Evolutionary conservation across 2,113 vertebrate genomes (phyloP).

Genomic region (Dissostichus mawsoni): DNA sequence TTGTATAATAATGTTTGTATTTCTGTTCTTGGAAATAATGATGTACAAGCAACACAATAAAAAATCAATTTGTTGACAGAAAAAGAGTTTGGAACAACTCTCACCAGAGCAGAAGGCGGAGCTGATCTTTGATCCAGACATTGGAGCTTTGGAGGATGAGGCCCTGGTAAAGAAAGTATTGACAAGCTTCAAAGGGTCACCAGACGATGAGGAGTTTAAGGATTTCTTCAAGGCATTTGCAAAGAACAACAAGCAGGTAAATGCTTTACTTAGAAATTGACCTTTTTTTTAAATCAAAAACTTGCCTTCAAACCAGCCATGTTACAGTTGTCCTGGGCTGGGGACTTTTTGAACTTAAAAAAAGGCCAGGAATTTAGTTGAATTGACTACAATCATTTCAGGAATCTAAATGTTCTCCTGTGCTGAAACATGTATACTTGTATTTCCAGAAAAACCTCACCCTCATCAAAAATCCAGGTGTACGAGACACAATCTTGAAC

Average conservation of each 20-base stretch:
- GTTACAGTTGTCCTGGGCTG: neutral
- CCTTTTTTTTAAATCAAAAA: neutral
- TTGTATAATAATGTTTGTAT: neutral
- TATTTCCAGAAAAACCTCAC: constrained; percentile 41
- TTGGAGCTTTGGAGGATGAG: constrained; percentile 23
- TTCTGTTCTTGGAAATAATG: neutral
- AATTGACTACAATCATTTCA: neutral
- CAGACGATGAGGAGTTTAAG: constrained; percentile 17
- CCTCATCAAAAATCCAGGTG: constrained; percentile 8
- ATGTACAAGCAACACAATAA: neutral
- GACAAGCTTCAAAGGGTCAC: constrained; percentile 20
- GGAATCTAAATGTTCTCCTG: neutral
- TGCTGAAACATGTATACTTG: neutral
- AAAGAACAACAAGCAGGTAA: constrained; percentile 33
- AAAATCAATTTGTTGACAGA: neutral
- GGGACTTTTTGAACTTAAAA: neutral
- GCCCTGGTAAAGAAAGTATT: constrained; percentile 40
- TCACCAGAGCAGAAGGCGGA: too few relatives aligned
- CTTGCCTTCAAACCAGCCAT: neutral
- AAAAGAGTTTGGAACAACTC: too few relatives aligned
- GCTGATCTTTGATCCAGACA: constrained; percentile 28
- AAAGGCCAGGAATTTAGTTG: neutral
- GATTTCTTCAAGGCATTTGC: constrained; percentile 42
- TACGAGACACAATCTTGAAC: constrained; percentile 53
- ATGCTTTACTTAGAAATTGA: neutral